These are phyloP conservation scores for Nymphalis urticae DNA, from an alignment of 2,888 invertebrate species.

Conservation along the genomic window DNA sequence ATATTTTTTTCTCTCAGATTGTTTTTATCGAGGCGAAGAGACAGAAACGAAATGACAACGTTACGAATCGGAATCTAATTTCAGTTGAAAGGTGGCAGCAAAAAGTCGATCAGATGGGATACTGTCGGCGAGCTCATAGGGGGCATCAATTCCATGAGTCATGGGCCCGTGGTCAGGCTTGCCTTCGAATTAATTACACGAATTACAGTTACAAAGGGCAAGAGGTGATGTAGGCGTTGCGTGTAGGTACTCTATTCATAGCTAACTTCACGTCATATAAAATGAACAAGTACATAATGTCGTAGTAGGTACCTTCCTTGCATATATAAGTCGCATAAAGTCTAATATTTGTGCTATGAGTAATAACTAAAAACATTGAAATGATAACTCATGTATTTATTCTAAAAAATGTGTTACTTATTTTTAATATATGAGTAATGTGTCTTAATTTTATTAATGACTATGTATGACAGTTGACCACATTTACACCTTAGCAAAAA, in stretches of 20 bases:
- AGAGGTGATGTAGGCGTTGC: slow-evolving; percentile 57
- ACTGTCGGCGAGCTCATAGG: slow-evolving; percentile 68
- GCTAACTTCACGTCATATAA: not conserved
- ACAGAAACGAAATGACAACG: slow-evolving; percentile 47
- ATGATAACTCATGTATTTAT: too few species aligned
- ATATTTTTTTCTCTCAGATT: slow-evolving; percentile 17
- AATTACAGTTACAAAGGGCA: slow-evolving; percentile 51
- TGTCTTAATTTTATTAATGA: too few species aligned
- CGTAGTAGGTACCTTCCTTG: not conserved
- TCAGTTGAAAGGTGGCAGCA: slow-evolving; percentile 64
- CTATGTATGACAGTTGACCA: too few species aligned
- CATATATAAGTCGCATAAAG: too few species aligned
- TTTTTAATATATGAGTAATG: too few species aligned
- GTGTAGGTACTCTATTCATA: not conserved
- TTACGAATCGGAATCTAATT: slow-evolving; percentile 74
- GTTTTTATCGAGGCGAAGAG: slow-evolving; percentile 28
- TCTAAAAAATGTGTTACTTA: too few species aligned
- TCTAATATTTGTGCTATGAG: too few species aligned
- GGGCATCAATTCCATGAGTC: slow-evolving; percentile 69
- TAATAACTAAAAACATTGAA: too few species aligned
- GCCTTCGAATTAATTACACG: slow-evolving; percentile 65
- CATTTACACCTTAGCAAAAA: not conserved
- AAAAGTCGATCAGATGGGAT: slow-evolving; percentile 70
- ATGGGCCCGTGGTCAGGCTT: slow-evolving; percentile 53
- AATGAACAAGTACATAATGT: not conserved